phyloP scores from a whole-genome alignment of 2,797 vertebrate genomes.

The Cyclura pinguis region DNA sequence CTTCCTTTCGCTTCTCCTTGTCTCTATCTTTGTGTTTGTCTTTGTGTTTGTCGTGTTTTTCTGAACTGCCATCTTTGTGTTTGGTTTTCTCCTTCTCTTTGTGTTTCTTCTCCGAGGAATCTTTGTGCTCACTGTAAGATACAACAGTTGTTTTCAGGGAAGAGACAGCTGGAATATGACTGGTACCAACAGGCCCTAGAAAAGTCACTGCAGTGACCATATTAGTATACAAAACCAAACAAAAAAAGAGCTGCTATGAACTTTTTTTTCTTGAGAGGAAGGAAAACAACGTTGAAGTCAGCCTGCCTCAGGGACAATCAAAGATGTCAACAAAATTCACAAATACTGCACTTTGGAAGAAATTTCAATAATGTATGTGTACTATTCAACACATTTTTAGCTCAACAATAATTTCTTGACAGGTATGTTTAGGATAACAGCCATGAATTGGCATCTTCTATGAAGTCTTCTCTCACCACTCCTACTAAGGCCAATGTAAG shows the following conservation, averaged over 20 bases:
- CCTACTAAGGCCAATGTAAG: not conserved
- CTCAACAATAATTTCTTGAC: not conserved
- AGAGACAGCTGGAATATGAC: slow-evolving; percentile 40
- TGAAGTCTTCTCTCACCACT: not conserved
- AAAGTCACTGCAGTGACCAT: slow-evolving; percentile 13
- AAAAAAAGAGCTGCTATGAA: not conserved
- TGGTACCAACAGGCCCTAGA: not conserved
- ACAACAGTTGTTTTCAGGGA: slow-evolving; percentile 58
- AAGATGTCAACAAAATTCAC: not conserved
- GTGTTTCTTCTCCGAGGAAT: slow-evolving; percentile 95
- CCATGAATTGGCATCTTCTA: not conserved
- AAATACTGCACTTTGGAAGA: slow-evolving; percentile 7
- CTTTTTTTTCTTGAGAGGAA: not conserved
- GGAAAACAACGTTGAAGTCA: slow-evolving; percentile 29
- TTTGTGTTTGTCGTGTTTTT: slow-evolving; percentile 94
- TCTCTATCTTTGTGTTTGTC: slow-evolving; percentile 86
- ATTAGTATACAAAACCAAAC: slow-evolving; percentile 12
- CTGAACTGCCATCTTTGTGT: slow-evolving; percentile 89
- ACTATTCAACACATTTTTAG: not conserved
- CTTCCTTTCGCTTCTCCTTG: slow-evolving; percentile 91
- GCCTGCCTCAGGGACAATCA: slow-evolving; percentile 25
- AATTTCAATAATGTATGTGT: not conserved
- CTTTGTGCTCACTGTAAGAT: slow-evolving; percentile 91
- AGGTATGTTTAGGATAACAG: not conserved
- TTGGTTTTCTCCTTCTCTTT: slow-evolving; percentile 92